Evolutionary conservation across 2,797 vertebrate species (phyloP).

Genomic region (Picus viridis): DNA sequence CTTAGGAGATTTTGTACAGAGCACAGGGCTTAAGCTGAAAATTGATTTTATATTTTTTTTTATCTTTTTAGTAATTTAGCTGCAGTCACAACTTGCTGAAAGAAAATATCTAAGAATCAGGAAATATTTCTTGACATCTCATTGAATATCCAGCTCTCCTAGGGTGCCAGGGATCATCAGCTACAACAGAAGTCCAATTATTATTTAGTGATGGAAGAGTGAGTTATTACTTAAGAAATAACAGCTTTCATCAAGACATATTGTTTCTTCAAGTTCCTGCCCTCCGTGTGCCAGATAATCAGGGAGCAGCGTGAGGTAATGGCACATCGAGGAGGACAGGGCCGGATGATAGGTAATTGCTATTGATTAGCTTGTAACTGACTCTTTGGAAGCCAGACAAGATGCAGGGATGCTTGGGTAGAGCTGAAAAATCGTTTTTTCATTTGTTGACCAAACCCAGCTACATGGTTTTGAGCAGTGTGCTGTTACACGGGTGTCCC

Average conservation of each 20-base stretch:
- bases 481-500: background rate
- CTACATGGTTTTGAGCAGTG: background rate
- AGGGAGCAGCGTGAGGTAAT: background rate
- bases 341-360: background rate
- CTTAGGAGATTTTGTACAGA: background rate
- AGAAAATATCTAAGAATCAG: background rate
- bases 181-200: background rate
- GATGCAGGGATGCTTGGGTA: background rate
- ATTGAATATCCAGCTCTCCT: background rate
- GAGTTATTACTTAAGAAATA: background rate
- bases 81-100: background rate
- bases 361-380: constrained; percentile 6
- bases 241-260: background rate
- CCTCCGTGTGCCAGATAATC: background rate
- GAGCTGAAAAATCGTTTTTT: background rate
- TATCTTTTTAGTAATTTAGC: background rate
- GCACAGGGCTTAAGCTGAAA: constrained; percentile 35
- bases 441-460: background rate
- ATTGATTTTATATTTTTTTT: background rate
- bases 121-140: background rate
- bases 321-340: background rate
- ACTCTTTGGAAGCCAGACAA: background rate
- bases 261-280: background rate
- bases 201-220: background rate
- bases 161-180: background rate